Base-by-base conservation (phyloP, 2,888 invertebrate species). In the Heliconius hortense region DNA sequence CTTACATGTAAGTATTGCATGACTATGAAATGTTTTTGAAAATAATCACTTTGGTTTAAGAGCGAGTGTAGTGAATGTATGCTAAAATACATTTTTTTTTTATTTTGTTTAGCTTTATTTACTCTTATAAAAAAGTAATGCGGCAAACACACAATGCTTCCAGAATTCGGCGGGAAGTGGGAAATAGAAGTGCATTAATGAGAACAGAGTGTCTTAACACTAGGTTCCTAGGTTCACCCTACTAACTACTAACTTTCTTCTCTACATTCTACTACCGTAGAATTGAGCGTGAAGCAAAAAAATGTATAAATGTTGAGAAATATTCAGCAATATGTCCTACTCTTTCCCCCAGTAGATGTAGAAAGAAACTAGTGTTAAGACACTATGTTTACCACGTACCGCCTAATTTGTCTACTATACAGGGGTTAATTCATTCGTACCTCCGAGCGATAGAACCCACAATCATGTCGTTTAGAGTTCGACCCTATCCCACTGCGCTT, bases 1-100 rank as follows among this genome's bases (percentile, higher is more conserved):
- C 69, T 69, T 56, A 69, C 31, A 11, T 53, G 69, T 56, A 31
- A 69, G 69, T 69, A 56, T 69, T 53, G n/a, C 31, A 56, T 56
- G 56, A 69, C 69, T 31, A 69, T 56, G 69, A 69, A 69, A 69
- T 56, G 69, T 69, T 56, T 69, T 69, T 69, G 56, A 69, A 56
- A 69, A 69, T 69, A 69, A 69, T 69, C 56, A 69, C 69, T 56
- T 56, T 56, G 13, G 69, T 53, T n/a, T n/a, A 31, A 56, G 31
- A 69, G 56, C n/a, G 53, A 68, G 21, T 66, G 43, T 67, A 18
- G 68, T 28, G 68, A 28, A 53, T 53, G 28, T 7, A 31, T 31
- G 15, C 13, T 31, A n/a, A 53, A 31, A n/a, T 56, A 13, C 21
- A 11, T 28, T 53, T n/a, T 53, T n/a, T 10, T 28, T 21, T 53